Percentiles rank a stretch among this genome's conserved stretches.
These are phyloP conservation scores for Babyrousa celebensis DNA, from an alignment of 2,797 vertebrate species.

Conservation along the genomic window DNA sequence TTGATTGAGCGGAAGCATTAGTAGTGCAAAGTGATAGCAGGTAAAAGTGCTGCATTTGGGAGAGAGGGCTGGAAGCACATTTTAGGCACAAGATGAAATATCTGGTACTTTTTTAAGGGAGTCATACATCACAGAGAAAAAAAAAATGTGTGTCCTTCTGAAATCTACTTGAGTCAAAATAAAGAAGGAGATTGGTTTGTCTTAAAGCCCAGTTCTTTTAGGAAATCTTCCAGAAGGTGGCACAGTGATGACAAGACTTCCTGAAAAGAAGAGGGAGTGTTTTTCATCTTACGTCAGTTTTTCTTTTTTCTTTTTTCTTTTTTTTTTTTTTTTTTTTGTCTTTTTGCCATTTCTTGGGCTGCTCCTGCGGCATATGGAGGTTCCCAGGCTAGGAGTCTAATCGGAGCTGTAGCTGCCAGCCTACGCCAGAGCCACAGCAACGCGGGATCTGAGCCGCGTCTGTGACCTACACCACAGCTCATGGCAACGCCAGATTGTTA, in stretches of 20 bases:
- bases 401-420: too few species aligned
- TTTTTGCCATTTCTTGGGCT: too few species aligned
- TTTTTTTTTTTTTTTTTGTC: not conserved
- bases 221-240: not conserved
- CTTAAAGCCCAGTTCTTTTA: not conserved
- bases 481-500: too few species aligned
- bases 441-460: too few species aligned
- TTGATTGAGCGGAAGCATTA: not conserved
- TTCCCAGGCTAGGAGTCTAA: too few species aligned
- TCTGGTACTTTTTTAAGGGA: not conserved
- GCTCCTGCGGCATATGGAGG: too few species aligned
- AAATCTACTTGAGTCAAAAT: not conserved
- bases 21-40: not conserved
- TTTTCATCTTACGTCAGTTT: not conserved
- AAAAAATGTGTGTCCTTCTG: not conserved
- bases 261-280: not conserved
- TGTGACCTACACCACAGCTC: too few species aligned
- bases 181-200: not conserved
- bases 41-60: not conserved
- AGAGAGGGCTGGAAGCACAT: not conserved
- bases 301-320: not conserved
- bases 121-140: not conserved
- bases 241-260: not conserved
- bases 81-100: not conserved
- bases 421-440: too few species aligned